phyloP scores from a whole-genome alignment of 2,113 vertebrate genomes.

The Camelus bactrianus region DNA sequence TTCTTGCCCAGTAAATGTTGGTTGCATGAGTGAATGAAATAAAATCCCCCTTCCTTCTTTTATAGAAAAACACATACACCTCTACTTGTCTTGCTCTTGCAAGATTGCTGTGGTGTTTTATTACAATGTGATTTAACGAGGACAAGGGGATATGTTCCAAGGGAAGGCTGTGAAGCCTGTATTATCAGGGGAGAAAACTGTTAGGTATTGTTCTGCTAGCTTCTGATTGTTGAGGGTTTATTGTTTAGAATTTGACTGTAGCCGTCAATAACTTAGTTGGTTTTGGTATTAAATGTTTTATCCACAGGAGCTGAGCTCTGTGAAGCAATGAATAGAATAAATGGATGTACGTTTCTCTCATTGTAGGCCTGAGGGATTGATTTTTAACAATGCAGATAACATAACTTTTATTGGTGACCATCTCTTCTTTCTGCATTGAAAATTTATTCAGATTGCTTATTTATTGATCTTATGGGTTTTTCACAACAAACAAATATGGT shows the following conservation, averaged over 20 bases:
- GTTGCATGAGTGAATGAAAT: neutral
- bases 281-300: constrained; percentile 26
- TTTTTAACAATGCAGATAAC: neutral
- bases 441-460: constrained; percentile 13
- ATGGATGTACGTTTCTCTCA: neutral
- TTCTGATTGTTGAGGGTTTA: neutral
- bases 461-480: constrained; percentile 34
- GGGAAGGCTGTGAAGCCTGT: neutral
- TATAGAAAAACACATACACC: neutral
- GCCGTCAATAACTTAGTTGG: neutral
- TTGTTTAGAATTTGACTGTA: neutral
- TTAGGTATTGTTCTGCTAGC: neutral
- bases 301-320: neutral
- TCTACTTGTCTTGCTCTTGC: neutral
- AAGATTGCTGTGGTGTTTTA: neutral
- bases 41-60: constrained; percentile 2
- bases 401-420: neutral
- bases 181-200: neutral
- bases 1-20: neutral
- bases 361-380: neutral
- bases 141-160: neutral
- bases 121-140: neutral
- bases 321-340: neutral
- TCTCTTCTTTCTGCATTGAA: neutral
- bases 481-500: neutral